Base-by-base conservation (phyloP, 2,797 vertebrate genomes). In the Tachyglossus aculeatus region DNA sequence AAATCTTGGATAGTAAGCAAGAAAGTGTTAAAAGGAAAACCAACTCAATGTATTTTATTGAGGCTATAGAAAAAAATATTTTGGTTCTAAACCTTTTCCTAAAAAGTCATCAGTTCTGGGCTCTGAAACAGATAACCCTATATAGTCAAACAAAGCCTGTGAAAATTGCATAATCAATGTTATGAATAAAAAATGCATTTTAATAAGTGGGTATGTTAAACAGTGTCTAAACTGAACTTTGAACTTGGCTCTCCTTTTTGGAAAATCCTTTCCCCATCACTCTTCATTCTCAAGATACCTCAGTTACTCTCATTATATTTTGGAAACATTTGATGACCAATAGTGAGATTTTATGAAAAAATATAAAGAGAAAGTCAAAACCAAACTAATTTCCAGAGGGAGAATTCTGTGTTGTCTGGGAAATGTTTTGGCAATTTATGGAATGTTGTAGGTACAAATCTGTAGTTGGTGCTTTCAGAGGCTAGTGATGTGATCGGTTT, bases 161-260 rank as follows among this genome's bases (percentile, higher is more conserved):
- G 19, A 45, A 52, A 81, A 81, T 62, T 72, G 71, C 45, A 40
- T 64, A 77, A 85, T 87, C 79, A 82, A 78, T 77, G 63, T 78
- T 84, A 81, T 76, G 72, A 70, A 75, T 71, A 69, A 76, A 76
- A 77, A 77, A 74, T 82, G 75, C 37, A 81, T 84, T 77, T 75
- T 4, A 1, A 36, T 71, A 62, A 24, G 38, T 57, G 57, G 70
- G 45, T 57, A 84, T 29, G 58, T 86, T 78, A 69, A 68, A 29
- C 34, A 60, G 38, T 3, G 63, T 74, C 82, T 81, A 83, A 76
- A 68, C 74, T 21, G 60, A 54, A 60, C 77, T 74, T 67, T 43
- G 75, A 77, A 66, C 25, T 68, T 71, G 53, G 67, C 41, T 75
- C 53, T 74, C 57, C 54, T 80, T 84, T n/a, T n/a, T n/a, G n/a